Base-by-base conservation (phyloP, 2,888 invertebrate genomes). In the Saturnia japonica region DNA sequence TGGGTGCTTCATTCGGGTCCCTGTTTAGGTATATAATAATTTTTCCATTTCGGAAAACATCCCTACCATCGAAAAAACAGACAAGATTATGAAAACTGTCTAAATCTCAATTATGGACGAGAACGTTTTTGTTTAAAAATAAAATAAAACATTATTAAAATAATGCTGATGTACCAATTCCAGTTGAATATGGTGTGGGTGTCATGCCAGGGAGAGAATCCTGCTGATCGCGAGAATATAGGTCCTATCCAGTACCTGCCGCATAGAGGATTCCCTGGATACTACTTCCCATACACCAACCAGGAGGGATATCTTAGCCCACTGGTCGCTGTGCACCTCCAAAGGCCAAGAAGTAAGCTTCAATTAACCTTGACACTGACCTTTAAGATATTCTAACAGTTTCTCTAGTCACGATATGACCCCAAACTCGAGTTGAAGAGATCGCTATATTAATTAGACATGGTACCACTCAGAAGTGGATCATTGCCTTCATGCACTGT, bases 121-220 rank as follows among this genome's bases (percentile, higher is more conserved):
- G 34, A 34, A 2, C 34, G 34, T 4, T 34, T 34, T 34, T 34
- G 6, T 34, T 34, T 34, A 34, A 34, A 34, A 34, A 34, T 4
- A 34, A n/a, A n/a, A n/a, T n/a, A n/a, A n/a, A n/a, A n/a, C n/a
- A n/a, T n/a, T n/a, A n/a, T n/a, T 60, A 4, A 60, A 60, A 60
- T 28, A 28, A 60, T 4, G 2, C 6, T 28, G 6, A 60, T 28
- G 12, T 25, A 14, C 19, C 14, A 57, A 72, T 89, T 91, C 34
- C 84, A 97, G 96, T 89, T 97, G 74, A 96, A 97, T 84, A 97
- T 97, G 80, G 95, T 99, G 77, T 99, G 98, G 97, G 96, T 99
- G 19, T 97, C 97, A 9, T 99, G 99, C 87, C 96, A 97, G 81
- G 99, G 99, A 67, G 99, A 99, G 95, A 98, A 97, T 89, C 97